Evolutionary conservation across 2,888 invertebrate genomes (phyloP).

Genomic region (Caenorhabditis panamensis): DNA sequence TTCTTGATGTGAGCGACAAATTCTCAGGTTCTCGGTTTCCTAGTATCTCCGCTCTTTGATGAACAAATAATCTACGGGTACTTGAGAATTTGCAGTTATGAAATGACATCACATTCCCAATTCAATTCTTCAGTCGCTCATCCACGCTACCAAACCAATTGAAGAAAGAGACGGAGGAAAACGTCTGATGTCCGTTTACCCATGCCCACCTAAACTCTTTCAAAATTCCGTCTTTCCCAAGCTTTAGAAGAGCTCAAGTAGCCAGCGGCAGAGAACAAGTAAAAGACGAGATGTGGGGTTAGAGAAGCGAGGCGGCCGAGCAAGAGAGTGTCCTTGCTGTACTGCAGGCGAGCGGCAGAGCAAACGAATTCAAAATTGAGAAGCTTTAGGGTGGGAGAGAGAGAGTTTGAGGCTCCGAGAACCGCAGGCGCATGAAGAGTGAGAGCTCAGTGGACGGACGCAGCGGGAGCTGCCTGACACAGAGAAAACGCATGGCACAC

Average conservation of each 20-base stretch:
- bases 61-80: neutral
- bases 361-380: conserved; percentile 59
- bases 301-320: conserved; percentile 38
- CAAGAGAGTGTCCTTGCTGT: conserved; percentile 52
- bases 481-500: conserved; percentile 44
- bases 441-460: conserved; percentile 38
- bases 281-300: conserved; percentile 25
- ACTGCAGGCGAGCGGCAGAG: conserved; percentile 50
- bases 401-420: neutral
- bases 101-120: neutral
- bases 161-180: neutral
- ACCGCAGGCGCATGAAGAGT: conserved; percentile 25
- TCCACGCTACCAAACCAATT: neutral
- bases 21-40: neutral
- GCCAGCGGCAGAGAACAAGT: conserved; percentile 50
- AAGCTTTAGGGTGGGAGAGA: conserved; percentile 34
- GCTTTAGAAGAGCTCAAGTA: conserved; percentile 50
- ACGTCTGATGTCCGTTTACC: conserved; percentile 19
- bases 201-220: conserved; percentile 39
- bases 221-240: conserved; percentile 35
- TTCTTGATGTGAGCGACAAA: neutral
- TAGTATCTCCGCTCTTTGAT: neutral
- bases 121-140: neutral
- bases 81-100: conserved; percentile 5
- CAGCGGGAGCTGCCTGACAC: conserved; percentile 31